These are phyloP conservation scores for Pterostichus niger DNA, from an alignment of 2,888 invertebrate genomes.

Conservation along the genomic window DNA sequence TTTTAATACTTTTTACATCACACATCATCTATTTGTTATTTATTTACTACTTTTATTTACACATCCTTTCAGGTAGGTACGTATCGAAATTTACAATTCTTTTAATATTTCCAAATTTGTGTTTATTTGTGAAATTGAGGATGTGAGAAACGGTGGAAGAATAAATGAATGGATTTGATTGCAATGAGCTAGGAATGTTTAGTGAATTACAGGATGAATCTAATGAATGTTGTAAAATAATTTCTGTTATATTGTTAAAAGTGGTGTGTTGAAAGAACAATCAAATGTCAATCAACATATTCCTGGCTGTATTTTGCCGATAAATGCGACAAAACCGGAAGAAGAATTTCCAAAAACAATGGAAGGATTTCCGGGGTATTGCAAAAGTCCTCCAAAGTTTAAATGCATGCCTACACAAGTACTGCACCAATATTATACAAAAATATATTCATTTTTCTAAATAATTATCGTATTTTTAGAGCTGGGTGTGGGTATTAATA, in stretches of 20 bases:
- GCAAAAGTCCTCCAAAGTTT: conserved; percentile 66
- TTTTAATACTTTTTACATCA: conserved; percentile 80
- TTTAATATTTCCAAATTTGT: not conserved
- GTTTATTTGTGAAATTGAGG: too few species aligned
- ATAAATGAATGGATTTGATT: too few species aligned
- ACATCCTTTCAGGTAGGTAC: conserved; percentile 79
- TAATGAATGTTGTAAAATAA: too few species aligned
- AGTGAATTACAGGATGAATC: too few species aligned
- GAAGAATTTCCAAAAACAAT: not conserved
- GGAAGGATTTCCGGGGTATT: conserved; percentile 33
- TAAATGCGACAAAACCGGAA: conserved; percentile 18
- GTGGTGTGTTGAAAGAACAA: conserved; percentile 68
- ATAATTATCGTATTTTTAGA: conserved; percentile 61
- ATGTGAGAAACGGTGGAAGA: too few species aligned
- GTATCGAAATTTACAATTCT: conserved; percentile 55
- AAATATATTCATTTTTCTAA: not conserved
- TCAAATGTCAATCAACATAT: conserved; percentile 67
- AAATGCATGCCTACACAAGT: conserved; percentile 67
- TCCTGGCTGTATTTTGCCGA: conserved; percentile 66
- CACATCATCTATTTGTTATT: conserved; percentile 78
- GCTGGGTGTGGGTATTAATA: conserved; percentile 67
- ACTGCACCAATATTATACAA: not conserved
- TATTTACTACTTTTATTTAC: conserved; percentile 78
- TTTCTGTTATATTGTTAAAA: conserved; percentile 8
- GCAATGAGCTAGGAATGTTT: too few species aligned